Base-by-base conservation (phyloP, 37 sponge, comb jelly and placozoan genomes). In the Geodia barretti region DNA sequence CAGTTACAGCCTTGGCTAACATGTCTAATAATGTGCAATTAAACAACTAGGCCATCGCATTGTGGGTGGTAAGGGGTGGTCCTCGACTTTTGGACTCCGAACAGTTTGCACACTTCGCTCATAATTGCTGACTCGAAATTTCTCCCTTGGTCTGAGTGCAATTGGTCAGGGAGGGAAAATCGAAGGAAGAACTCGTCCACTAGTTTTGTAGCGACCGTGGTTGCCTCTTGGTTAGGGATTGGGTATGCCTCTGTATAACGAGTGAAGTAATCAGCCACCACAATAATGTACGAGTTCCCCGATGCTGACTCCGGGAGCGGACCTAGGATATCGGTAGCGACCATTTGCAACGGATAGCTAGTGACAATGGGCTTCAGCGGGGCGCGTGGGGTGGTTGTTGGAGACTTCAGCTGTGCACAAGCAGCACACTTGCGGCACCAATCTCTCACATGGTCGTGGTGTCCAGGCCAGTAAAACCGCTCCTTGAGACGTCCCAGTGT, bases 111-210 rank as follows among this genome's bases (percentile, higher is more conserved):
- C 5, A 68, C 60, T 42, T 65, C 79, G 23, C n/a, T 4, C 60
- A 79, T 20, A 30, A 81, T 0, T 14, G 41, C 35, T 11, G 82
- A 61, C 34, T 72, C 72, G 26, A 80, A 80, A 35, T 80, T 68
- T 30, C 61, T 20, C n/a, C 81, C 81, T 61, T 80, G 81, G 61
- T 80, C 81, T 59, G 71, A 80, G 38, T 80, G 81, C 35, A 80
- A 41, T n/a, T 68, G 72, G 14, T 80, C 72, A 9, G 81, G 81
- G 8, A 70, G 35, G 8, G 60, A 40, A 54, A 80, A 80, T n/a
- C 81, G 60, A 35, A 47, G 42, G 31, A 80, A 70, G 4, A 80
- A 70, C 2, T 70, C 61, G 14, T 80, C 72, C 34, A 42, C 60
- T 11, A 68, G 60, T 41, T 68, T 70, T 21, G 33, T 9, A 24